Base-by-base conservation (phyloP, 37 sponge, comb jelly and placozoan genomes). In the Axinella damicornis region DNA sequence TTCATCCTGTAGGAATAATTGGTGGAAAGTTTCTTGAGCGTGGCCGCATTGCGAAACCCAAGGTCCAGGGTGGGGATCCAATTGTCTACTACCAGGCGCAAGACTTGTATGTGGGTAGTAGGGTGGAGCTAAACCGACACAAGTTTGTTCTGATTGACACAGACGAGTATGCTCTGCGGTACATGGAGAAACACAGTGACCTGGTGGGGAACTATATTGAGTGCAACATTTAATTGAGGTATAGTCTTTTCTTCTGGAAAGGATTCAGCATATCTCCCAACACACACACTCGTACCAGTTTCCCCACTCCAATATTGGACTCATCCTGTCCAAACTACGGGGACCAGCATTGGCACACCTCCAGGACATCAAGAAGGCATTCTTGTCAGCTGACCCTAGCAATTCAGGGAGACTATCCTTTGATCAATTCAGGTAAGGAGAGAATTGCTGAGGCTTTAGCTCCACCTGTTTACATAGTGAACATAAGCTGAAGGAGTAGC, bases 141-240 rank as follows among this genome's bases (percentile, higher is more conserved):
- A 85, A 85, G 39, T 98, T 98, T 72, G 35, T 92, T 1, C 73
- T 98, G 19, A 78, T 95, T 69, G 96, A 98, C 60, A 89, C 89
- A 40, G 99, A 98, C 79, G 99, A 98, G 86, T 98, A 98, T 72
- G 97, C 94, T 0, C 66, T 97, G 38, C 63, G 82, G 16, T 98
- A 98, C 89, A 97, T 97, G 96, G 99, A 98, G 81, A 87, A 94
- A 24, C 39, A 94, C 55, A 46, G 39, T 17, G 70, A 83, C 25
- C 90, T 85, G 82, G 87, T 85, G 38, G 4, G 46, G 46, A 46
- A 12, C 4, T 12, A 46, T 46, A 12, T 46, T 46, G 46, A 9
- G 6, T 46, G n/a, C n/a, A n/a, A n/a, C n/a, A n/a, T n/a, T n/a
- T n/a, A n/a, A n/a, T 9, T 46, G 46, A 12, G 46, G 4, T 46